Percentiles rank a stretch among this genome's conserved stretches.
Conservation (phyloP, 2,888 invertebrate genomes). For the Argyresthia goedartella region DNA sequence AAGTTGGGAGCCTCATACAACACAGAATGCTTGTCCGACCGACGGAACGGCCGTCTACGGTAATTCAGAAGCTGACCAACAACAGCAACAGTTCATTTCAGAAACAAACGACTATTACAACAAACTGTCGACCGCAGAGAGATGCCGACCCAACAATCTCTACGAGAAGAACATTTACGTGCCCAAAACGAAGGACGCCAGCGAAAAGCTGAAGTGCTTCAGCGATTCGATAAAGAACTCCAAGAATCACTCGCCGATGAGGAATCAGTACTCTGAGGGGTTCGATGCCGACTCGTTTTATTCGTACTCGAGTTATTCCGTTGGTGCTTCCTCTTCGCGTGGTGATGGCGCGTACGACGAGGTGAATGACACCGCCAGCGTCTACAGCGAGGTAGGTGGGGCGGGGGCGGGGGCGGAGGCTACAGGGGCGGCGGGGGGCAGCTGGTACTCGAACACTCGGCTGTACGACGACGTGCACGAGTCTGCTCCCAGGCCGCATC, state of each 20-base stretch:
- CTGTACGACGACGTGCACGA: conserved; percentile 59
- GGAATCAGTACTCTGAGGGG: conserved; percentile 42
- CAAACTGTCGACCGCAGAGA: conserved; percentile 43
- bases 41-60: conserved; percentile 47
- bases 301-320: conserved; percentile 12
- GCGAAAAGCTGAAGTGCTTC: conserved; percentile 47
- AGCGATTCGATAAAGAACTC: conserved; percentile 51
- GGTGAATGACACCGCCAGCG: conserved; percentile 45
- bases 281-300: conserved; percentile 24
- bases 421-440: conserved; percentile 26
- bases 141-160: conserved; percentile 27
- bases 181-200: conserved; percentile 47
- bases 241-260: conserved; percentile 50
- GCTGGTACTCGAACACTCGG: conserved; percentile 29
- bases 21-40: conserved; percentile 10
- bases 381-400: conserved; percentile 54
- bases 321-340: conserved; percentile 26
- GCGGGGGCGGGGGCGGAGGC: conserved; percentile 39
- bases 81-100: conserved; percentile 45
- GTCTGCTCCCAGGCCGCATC: conserved; percentile 63
- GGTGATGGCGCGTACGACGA: conserved; percentile 37
- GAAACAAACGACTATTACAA: conserved; percentile 60
- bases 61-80: conserved; percentile 42
- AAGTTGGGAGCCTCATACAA: neutral
- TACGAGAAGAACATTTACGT: conserved; percentile 61